These are phyloP conservation scores for Scophthalmus maximus DNA, from an alignment of 2,113 vertebrate genomes.

Conservation along the genomic window DNA sequence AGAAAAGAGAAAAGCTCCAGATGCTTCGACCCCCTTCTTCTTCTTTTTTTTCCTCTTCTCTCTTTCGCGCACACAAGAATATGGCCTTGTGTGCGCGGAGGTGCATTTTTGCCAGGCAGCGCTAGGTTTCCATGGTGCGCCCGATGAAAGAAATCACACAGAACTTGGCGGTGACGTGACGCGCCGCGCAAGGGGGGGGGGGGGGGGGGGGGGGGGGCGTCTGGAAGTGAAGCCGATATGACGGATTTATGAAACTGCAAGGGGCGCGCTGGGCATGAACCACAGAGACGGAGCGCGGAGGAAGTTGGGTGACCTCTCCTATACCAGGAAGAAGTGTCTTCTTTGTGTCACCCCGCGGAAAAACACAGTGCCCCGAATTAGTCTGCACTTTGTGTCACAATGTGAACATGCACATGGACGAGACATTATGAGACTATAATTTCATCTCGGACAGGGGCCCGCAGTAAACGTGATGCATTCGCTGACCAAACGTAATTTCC, in stretches of 20 bases:
- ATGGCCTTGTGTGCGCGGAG: slow-evolving; percentile 83
- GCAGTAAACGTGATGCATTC: background rate
- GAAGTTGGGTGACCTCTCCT: slow-evolving; percentile 72
- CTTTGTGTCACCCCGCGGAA: slow-evolving; percentile 60
- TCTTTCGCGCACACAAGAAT: slow-evolving; percentile 73
- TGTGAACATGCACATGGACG: background rate
- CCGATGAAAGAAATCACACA: slow-evolving; percentile 86
- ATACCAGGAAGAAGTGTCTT: slow-evolving; percentile 51
- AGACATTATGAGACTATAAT: background rate
- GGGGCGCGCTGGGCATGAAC: slow-evolving; percentile 40
- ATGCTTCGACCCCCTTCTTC: slow-evolving; percentile 76
- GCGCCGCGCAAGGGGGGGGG: slow-evolving; percentile 80
- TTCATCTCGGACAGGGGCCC: background rate
- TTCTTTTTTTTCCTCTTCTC: slow-evolving; percentile 37
- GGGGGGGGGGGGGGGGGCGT: slow-evolving; percentile 78
- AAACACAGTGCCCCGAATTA: slow-evolving; percentile 40
- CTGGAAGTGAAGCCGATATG: slow-evolving; percentile 77
- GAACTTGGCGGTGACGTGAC: slow-evolving; percentile 82
- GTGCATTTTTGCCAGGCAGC: slow-evolving; percentile 85
- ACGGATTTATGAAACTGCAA: slow-evolving; percentile 61
- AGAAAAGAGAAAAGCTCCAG: slow-evolving; percentile 79
- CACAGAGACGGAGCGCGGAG: slow-evolving; percentile 61
- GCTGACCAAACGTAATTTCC: background rate
- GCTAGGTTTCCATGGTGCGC: slow-evolving; percentile 86
- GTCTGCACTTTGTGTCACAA: slow-evolving; percentile 18